Evolutionary conservation across 2,113 vertebrate genomes (phyloP).

Genomic region (Sisor rabdophorus): DNA sequence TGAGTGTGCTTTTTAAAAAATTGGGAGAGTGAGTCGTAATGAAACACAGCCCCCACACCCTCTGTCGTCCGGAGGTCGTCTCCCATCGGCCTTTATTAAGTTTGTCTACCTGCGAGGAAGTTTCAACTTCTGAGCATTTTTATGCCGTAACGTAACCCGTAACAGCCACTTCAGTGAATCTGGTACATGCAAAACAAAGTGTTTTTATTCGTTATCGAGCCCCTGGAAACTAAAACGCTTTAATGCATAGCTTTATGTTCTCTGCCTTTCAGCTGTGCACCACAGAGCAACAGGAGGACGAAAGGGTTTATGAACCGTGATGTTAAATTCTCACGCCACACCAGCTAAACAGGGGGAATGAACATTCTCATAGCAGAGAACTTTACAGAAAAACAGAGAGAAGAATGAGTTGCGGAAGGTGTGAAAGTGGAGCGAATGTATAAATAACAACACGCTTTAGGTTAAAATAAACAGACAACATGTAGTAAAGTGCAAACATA

Average conservation of each 20-base stretch:
- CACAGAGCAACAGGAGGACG: slow-evolving; percentile 41
- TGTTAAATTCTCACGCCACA: slow-evolving; percentile 13
- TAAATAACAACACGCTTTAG: neutral
- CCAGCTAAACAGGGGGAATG: slow-evolving; percentile 29
- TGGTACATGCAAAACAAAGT: slow-evolving; percentile 11
- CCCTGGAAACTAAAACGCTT: slow-evolving; percentile 13
- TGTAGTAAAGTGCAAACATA: too few species aligned
- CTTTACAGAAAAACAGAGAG: neutral
- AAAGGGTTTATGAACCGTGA: slow-evolving; percentile 35
- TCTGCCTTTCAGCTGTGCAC: slow-evolving; percentile 30
- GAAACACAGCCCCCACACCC: slow-evolving; percentile 55
- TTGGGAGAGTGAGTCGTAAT: slow-evolving; percentile 64
- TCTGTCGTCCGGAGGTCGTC: slow-evolving; percentile 34
- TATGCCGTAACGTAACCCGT: slow-evolving; percentile 49
- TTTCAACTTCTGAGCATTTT: slow-evolving; percentile 30
- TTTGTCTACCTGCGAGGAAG: slow-evolving; percentile 49
- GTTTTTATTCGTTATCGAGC: neutral
- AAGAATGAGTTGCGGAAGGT: neutral
- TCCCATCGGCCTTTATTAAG: slow-evolving; percentile 45
- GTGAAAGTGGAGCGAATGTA: neutral
- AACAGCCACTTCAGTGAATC: slow-evolving; percentile 20
- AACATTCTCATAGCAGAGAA: slow-evolving; percentile 28
- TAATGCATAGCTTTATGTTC: slow-evolving; percentile 39
- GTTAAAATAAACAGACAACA: neutral
- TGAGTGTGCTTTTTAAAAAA: slow-evolving; percentile 57